A percentile compares a stretch with the other conserved stretches of the same genome.
Evolutionary conservation across 1,140 invertebrate species (phyloP).

Genomic region (Pollicipes pollicipes): DNA sequence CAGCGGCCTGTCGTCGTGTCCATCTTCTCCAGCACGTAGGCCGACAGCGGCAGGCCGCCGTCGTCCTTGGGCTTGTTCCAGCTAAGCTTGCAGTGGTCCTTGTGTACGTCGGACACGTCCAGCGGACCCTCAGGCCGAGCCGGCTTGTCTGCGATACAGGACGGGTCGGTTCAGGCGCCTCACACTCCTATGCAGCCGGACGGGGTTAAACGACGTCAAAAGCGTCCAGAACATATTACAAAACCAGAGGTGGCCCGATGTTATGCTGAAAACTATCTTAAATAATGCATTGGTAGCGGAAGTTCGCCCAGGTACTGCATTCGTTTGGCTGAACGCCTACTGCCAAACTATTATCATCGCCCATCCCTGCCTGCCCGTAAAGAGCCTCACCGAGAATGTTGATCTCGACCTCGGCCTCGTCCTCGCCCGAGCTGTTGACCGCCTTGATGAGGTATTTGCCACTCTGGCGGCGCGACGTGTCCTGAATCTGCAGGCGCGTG

Average conservation of each 20-base stretch:
- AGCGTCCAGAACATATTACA: too few species aligned
- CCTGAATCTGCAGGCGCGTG: conserved; percentile 62
- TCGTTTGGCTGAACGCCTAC: too few species aligned
- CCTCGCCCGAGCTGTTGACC: conserved; percentile 76
- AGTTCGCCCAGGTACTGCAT: too few species aligned
- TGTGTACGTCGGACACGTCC: conserved; percentile 78
- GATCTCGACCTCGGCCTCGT: conserved; percentile 87
- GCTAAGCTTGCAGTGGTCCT: conserved; percentile 81
- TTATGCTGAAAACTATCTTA: too few species aligned
- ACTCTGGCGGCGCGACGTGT: conserved; percentile 60
- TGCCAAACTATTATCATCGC: too few species aligned
- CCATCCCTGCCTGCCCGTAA: too few species aligned
- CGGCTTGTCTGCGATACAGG: conserved; percentile 55
- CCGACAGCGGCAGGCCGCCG: conserved; percentile 75
- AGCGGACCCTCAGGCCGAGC: conserved; percentile 83
- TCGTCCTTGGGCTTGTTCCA: conserved; percentile 94
- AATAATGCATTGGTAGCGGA: too few species aligned
- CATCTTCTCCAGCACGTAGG: conserved; percentile 88
- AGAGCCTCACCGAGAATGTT: conserved; percentile 60
- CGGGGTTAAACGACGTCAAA: too few species aligned
- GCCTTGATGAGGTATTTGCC: conserved; percentile 83
- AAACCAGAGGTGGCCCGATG: too few species aligned
- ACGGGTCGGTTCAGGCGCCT: too few species aligned
- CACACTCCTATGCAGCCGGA: too few species aligned
- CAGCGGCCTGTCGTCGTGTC: conserved; percentile 51